Evolutionary conservation across 2,888 invertebrate species (phyloP).

Genomic region (Leptarthrus brevirostris): DNA sequence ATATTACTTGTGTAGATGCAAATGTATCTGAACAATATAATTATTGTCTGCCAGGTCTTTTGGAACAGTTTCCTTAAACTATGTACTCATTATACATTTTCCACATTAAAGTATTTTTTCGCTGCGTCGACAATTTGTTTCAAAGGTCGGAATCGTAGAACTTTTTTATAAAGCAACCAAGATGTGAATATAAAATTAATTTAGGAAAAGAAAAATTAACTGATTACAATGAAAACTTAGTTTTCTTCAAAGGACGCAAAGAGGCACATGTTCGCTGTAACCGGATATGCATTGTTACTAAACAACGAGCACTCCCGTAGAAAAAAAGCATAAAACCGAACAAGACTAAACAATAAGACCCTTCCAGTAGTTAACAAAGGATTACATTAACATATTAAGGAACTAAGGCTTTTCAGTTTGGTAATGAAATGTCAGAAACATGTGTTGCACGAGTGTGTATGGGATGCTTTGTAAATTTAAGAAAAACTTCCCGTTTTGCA

Average conservation of each 20-base stretch:
- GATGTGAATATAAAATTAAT: too few species aligned
- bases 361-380: neutral
- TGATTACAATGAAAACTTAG: neutral
- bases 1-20: too few species aligned
- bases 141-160: too few species aligned
- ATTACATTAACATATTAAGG: slow-evolving; percentile 2
- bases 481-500: neutral
- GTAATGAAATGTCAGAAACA: slow-evolving; percentile 1
- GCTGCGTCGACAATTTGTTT: too few species aligned
- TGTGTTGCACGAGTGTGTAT: neutral
- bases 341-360: neutral
- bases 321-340: neutral
- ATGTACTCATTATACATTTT: too few species aligned
- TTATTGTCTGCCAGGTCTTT: too few species aligned
- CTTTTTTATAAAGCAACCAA: too few species aligned
- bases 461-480: too few species aligned
- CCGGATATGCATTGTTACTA: neutral
- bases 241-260: neutral
- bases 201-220: neutral
- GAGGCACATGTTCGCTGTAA: neutral
- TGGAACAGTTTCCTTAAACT: too few species aligned
- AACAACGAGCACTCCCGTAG: neutral
- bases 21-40: too few species aligned
- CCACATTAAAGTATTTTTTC: too few species aligned
- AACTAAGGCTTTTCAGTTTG: neutral